These are phyloP conservation scores for Phrynocephalus versicolor DNA, from an alignment of 2,113 vertebrate genomes.

Conservation along the genomic window DNA sequence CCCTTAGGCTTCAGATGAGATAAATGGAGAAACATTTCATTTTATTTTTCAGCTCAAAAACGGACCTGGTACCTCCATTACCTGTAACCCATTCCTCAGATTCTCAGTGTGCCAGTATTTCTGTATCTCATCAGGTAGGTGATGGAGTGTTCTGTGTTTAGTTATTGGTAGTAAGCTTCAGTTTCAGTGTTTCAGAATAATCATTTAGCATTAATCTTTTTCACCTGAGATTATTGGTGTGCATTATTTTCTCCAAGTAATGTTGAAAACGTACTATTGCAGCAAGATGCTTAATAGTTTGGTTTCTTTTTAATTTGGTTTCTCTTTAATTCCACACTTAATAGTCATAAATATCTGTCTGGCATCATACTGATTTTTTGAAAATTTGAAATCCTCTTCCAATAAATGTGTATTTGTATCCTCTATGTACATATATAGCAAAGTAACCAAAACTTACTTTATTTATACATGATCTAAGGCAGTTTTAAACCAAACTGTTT, in stretches of 20 bases:
- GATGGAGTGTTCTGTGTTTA: background rate
- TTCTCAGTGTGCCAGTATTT: conserved; percentile 63
- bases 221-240: background rate
- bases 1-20: background rate
- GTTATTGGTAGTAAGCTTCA: background rate
- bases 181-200: background rate
- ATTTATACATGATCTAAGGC: too few relatives aligned
- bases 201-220: conserved; percentile 5
- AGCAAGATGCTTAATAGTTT: background rate
- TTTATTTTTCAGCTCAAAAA: conserved; percentile 75
- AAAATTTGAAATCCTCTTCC: too few relatives aligned
- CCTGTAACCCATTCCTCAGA: conserved; percentile 84
- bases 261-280: too few relatives aligned
- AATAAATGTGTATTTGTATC: too few relatives aligned
- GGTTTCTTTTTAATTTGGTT: too few relatives aligned
- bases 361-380: too few relatives aligned
- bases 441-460: too few relatives aligned
- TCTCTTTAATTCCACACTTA: too few relatives aligned
- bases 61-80: conserved; percentile 84
- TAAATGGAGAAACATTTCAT: background rate
- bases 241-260: background rate
- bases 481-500: too few relatives aligned
- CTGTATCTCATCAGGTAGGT: conserved; percentile 74
- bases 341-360: too few relatives aligned
- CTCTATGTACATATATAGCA: too few relatives aligned